Evolutionary conservation across 2,888 invertebrate species (phyloP), one percentile per base, ranked within the genome.

Genomic region (Lampropteryx suffumata): DNA sequence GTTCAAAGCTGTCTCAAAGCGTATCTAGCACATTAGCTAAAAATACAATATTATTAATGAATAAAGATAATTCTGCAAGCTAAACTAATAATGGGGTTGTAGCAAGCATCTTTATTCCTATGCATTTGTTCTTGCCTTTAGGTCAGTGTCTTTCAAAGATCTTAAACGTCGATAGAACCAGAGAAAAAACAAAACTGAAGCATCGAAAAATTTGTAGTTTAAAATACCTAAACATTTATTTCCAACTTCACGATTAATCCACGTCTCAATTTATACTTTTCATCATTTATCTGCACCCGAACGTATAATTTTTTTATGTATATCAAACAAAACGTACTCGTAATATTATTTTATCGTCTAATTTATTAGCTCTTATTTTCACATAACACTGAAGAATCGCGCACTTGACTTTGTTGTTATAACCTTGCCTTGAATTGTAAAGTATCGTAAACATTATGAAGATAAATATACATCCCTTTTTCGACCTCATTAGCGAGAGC

Each of bases 301-400:
- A 24, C 24, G 7, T 17, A 17, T 17, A 24, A 5, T 24, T 7
- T 24, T 24, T 24, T 24, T 6, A 6, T 6, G 24, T 24, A 3
- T 7, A 24, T 24, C 24, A 7, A 24, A 24, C 24, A 7, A 24
- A 24, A 24, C 6, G 7, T 24, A 24, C 6, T 24, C 7, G 3
- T 5, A 21, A 3, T 24, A 7, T 24, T 24, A 24, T 24, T 24
- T 51, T 59, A 59, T 44, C 40, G 51, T 27, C 43, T 53, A 46
- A 57, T 60, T 60, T 57, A 57, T 57, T 37, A 47, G 35, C 50
- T 40, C 52, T 54, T 49, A 48, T 55, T 56, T 53, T 53, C 45
- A 35, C 48, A 51, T 51, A 46, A 45, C 35, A 29, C 11, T 44
- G 35, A 44, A 27, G 44, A 55, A 54, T 36, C 27, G 39, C 47